Conservation (phyloP, 2,888 invertebrate species). For the Microplitis manilae region DNA sequence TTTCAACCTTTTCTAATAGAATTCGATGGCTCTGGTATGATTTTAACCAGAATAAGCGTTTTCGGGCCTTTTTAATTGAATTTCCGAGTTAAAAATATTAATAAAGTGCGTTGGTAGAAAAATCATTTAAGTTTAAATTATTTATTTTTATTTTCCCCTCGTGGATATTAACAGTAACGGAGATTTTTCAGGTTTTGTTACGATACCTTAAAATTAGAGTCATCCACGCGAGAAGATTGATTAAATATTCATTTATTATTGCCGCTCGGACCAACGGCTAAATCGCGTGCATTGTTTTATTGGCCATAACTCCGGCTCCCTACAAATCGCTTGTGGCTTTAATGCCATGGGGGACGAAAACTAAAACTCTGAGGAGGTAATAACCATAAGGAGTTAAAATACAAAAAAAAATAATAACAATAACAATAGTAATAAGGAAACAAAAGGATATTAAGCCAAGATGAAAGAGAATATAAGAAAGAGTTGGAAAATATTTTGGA, state of each 20-base stretch:
- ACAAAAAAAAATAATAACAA: neutral
- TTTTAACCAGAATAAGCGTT: no score
- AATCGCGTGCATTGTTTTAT: constrained; percentile 66
- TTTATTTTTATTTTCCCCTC: no score
- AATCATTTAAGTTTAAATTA: no score
- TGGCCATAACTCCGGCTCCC: constrained; percentile 65
- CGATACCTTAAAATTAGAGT: constrained; percentile 62
- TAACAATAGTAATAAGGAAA: no score
- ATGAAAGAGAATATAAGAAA: constrained; percentile 1
- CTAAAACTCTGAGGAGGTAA: constrained; percentile 19
- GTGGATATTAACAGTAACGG: no score
- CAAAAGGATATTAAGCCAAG: neutral
- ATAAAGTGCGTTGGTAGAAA: no score
- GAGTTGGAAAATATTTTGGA: neutral
- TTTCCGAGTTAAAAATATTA: no score
- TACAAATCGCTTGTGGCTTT: constrained; percentile 62
- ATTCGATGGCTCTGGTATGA: no score
- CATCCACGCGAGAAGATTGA: constrained; percentile 65
- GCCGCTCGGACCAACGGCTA: constrained; percentile 49
- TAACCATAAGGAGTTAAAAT: constrained; percentile 10
- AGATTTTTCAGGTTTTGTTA: constrained; percentile 31
- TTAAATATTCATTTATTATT: constrained; percentile 67
- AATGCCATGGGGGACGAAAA: constrained; percentile 30
- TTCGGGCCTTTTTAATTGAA: no score
- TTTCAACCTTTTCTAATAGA: no score